phyloP scores from a whole-genome alignment of 1,140 invertebrate species.

The Acarapis woodi region DNA sequence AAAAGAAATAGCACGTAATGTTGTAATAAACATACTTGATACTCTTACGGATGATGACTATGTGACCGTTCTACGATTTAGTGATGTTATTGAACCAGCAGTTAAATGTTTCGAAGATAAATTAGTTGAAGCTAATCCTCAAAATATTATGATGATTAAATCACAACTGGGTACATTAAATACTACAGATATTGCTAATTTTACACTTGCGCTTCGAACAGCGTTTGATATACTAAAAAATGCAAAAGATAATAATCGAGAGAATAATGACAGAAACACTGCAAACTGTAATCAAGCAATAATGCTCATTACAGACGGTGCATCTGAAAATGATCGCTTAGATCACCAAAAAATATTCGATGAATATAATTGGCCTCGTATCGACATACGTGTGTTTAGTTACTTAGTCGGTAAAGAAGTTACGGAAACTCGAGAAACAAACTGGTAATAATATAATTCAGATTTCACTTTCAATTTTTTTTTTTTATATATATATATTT shows the following conservation, averaged over 20 bases:
- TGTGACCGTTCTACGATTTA: conserved; percentile 14
- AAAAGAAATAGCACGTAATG: conserved; percentile 66
- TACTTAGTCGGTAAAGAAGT: conserved; percentile 87
- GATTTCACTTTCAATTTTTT: conserved; percentile 71
- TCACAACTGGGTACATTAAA: conserved; percentile 36
- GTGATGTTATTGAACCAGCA: conserved; percentile 13
- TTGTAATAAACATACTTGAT: conserved; percentile 52
- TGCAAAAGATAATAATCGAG: conserved; percentile 2
- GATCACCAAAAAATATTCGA: conserved; percentile 69
- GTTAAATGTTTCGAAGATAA: conserved; percentile 49
- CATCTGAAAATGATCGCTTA: too few relatives aligned
- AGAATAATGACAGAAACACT: conserved; percentile 25
- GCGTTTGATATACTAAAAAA: conserved; percentile 56
- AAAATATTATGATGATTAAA: conserved; percentile 58
- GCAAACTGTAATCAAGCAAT: conserved; percentile 86
- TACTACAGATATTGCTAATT: conserved; percentile 74
- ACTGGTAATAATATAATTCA: too few relatives aligned
- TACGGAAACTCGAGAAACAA: conserved; percentile 58
- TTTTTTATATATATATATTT: conserved; percentile 5
- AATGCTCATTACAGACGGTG: conserved; percentile 92
- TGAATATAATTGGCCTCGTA: conserved; percentile 32
- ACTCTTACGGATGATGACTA: conserved; percentile 95
- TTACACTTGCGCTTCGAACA: conserved; percentile 52
- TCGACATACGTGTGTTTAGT: conserved; percentile 72
- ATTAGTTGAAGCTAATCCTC: conserved; percentile 53